These are phyloP conservation scores for Luperina nickerlii DNA, from an alignment of 2,888 invertebrate species.

Conservation along the genomic window DNA sequence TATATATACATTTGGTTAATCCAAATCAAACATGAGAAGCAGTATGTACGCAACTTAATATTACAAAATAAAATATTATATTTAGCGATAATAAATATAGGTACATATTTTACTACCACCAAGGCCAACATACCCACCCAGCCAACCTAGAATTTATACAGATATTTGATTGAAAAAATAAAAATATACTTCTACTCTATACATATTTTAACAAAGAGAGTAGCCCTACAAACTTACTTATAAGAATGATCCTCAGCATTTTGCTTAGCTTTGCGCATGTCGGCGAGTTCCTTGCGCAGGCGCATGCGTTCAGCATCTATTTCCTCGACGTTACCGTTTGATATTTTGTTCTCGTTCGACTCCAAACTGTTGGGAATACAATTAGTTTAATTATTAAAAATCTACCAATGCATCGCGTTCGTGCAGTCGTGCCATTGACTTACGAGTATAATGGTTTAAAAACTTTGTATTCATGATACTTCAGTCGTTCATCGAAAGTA, in stretches of 20 bases:
- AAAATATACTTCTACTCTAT: not conserved
- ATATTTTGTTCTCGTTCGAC: slow-evolving; percentile 78
- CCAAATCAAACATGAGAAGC: slow-evolving; percentile 6
- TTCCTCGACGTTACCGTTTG: slow-evolving; percentile 83
- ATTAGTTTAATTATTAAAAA: not conserved
- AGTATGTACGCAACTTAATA: slow-evolving; percentile 4
- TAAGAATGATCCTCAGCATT: slow-evolving; percentile 90
- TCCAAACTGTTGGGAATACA: slow-evolving; percentile 73
- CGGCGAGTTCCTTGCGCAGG: slow-evolving; percentile 90
- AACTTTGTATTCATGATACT: not conserved
- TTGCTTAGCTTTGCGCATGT: slow-evolving; percentile 90
- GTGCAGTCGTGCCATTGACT: not conserved
- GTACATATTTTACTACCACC: slow-evolving; percentile 37
- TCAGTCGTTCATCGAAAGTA: too few species aligned
- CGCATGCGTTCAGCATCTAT: slow-evolving; percentile 89
- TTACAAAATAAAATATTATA: slow-evolving; percentile 14
- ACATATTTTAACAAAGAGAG: not conserved
- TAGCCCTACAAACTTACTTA: slow-evolving; percentile 85
- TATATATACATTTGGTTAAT: slow-evolving; percentile 21
- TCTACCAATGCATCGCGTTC: not conserved
- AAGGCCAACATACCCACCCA: slow-evolving; percentile 48
- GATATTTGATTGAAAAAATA: not conserved
- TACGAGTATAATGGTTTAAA: not conserved
- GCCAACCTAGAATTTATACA: slow-evolving; percentile 31
- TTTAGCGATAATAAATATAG: slow-evolving; percentile 34